Percentiles rank a stretch among this genome's conserved stretches.
These are phyloP conservation scores for Drosophila subsilvestris DNA, from an alignment of 2,888 invertebrate genomes.

Conservation along the genomic window DNA sequence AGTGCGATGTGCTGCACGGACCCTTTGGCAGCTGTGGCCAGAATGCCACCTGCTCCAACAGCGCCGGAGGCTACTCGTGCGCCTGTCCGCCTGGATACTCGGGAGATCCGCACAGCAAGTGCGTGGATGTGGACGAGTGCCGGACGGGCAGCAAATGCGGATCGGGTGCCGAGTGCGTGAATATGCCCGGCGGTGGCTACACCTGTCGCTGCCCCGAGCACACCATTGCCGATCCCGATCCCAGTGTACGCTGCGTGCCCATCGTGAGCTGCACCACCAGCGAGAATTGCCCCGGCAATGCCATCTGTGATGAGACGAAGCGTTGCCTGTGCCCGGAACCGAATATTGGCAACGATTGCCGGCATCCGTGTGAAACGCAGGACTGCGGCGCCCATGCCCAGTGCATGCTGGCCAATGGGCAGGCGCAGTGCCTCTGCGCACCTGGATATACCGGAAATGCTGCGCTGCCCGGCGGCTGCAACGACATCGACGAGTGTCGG, in stretches of 20 bases:
- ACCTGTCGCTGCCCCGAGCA: slow-evolving; percentile 92
- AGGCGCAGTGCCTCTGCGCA: slow-evolving; percentile 93
- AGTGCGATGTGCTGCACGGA: slow-evolving; percentile 92
- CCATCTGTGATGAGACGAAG: slow-evolving; percentile 91
- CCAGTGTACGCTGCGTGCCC: slow-evolving; percentile 91
- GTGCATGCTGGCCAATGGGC: slow-evolving; percentile 92
- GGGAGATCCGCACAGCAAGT: slow-evolving; percentile 92
- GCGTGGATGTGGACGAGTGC: slow-evolving; percentile 94
- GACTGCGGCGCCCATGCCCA: slow-evolving; percentile 94
- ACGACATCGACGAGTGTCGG: slow-evolving; percentile 95
- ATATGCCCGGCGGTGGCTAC: slow-evolving; percentile 90
- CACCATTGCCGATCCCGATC: slow-evolving; percentile 92
- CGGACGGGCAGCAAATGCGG: slow-evolving; percentile 89
- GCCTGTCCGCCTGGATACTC: slow-evolving; percentile 93
- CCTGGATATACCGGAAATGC: slow-evolving; percentile 90
- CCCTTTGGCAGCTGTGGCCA: slow-evolving; percentile 93
- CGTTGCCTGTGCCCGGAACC: slow-evolving; percentile 95
- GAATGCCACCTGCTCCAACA: slow-evolving; percentile 92
- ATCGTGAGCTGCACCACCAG: slow-evolving; percentile 91
- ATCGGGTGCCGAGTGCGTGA: slow-evolving; percentile 91
- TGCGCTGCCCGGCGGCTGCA: slow-evolving; percentile 88
- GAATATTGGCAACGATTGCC: slow-evolving; percentile 95
- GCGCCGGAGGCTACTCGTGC: slow-evolving; percentile 91
- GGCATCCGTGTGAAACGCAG: slow-evolving; percentile 95
- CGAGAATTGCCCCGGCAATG: slow-evolving; percentile 94